Evolutionary conservation across 2,113 vertebrate species (phyloP).

Genomic region (Sphyrna mokarran): DNA sequence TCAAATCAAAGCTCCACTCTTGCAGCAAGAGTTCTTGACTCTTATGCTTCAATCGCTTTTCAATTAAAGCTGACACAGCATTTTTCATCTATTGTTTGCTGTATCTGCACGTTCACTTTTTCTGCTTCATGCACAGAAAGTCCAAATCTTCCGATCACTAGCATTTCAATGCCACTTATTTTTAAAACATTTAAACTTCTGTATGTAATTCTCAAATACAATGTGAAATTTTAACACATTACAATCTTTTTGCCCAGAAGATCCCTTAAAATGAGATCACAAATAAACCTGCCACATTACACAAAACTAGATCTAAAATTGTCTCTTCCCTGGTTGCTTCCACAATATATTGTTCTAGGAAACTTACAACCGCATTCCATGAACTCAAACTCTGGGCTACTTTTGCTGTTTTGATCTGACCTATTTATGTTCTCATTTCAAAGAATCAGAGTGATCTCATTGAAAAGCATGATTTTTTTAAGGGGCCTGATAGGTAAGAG

Average conservation of each 20-base stretch:
- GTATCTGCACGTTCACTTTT: too few relatives aligned
- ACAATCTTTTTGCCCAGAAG: neutral
- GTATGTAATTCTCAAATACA: too few relatives aligned
- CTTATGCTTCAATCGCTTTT: too few relatives aligned
- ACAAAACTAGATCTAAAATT: neutral
- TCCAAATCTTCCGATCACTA: too few relatives aligned
- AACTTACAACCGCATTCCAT: neutral
- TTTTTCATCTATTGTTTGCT: too few relatives aligned
- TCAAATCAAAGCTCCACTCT: too few relatives aligned
- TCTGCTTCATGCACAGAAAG: too few relatives aligned
- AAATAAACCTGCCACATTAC: neutral
- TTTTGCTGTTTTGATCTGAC: neutral
- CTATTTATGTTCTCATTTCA: neutral
- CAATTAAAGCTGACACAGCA: too few relatives aligned
- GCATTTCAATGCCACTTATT: too few relatives aligned
- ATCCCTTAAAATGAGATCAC: neutral
- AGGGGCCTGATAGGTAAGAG: neutral
- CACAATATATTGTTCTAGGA: neutral
- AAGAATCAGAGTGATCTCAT: neutral
- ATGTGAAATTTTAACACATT: too few relatives aligned
- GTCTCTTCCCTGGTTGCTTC: neutral
- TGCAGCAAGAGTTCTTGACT: too few relatives aligned
- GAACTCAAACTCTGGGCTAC: neutral
- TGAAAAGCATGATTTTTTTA: neutral
- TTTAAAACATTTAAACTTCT: too few relatives aligned